Evolutionary conservation across 1,140 invertebrate species (phyloP).

Genomic region (Trissolcus basalis): DNA sequence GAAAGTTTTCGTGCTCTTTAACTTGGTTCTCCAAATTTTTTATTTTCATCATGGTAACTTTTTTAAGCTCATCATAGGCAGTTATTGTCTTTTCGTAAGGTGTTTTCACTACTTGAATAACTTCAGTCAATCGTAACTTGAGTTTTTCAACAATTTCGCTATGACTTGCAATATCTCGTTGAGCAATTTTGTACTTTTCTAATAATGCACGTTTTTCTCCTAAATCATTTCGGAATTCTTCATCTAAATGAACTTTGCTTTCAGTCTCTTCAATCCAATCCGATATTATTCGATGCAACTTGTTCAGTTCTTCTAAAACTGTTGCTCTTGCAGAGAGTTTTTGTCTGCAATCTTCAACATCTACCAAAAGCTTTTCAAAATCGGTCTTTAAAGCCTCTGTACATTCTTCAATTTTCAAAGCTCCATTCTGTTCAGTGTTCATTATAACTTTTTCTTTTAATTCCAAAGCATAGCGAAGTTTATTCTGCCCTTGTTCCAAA

Average conservation of each 20-base stretch:
- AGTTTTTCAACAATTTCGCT: conserved; percentile 85
- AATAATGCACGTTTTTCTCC: conserved; percentile 92
- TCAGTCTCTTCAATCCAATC: conserved; percentile 93
- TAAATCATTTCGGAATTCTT: conserved; percentile 86
- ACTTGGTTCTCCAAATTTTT: conserved; percentile 87
- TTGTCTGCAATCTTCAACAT: conserved; percentile 86
- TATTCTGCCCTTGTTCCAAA: conserved; percentile 93
- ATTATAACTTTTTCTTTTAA: conserved; percentile 93
- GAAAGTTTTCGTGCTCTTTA: conserved; percentile 90
- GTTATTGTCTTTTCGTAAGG: conserved; percentile 83
- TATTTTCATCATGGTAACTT: conserved; percentile 80
- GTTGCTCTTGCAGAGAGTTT: conserved; percentile 82
- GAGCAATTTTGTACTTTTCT: conserved; percentile 87
- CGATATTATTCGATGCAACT: conserved; percentile 84
- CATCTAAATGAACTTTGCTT: conserved; percentile 84
- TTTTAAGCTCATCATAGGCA: conserved; percentile 83
- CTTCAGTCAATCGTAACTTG: conserved; percentile 81
- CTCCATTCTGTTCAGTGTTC: conserved; percentile 91
- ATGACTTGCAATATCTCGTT: conserved; percentile 86
- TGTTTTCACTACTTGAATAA: conserved; percentile 79
- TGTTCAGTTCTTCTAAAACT: conserved; percentile 89
- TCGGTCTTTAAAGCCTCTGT: conserved; percentile 91
- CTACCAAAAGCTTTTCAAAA: conserved; percentile 88
- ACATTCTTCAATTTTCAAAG: conserved; percentile 91
- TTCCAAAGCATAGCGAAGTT: conserved; percentile 91